phyloP scores from a whole-genome alignment of 2,888 invertebrate genomes.

The Dasypogon diadema region DNA sequence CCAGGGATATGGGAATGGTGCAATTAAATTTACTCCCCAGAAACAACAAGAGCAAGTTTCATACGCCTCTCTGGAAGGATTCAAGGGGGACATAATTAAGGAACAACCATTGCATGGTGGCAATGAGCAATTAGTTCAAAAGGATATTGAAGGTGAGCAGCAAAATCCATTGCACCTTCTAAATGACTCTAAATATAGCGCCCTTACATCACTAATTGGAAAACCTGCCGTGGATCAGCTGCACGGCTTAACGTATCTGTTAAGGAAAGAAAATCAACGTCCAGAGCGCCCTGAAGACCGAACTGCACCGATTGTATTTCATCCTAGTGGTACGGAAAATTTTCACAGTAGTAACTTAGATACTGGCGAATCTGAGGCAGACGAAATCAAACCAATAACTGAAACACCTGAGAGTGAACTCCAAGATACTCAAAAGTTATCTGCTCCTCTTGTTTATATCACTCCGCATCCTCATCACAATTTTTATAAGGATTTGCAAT shows the following conservation, averaged over 20 bases:
- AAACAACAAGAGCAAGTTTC: conserved; percentile 36
- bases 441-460: conserved; percentile 30
- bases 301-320: conserved; percentile 66
- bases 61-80: background rate
- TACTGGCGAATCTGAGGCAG: background rate
- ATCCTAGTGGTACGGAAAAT: conserved; percentile 56
- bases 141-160: background rate
- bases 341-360: background rate
- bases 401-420: conserved; percentile 37
- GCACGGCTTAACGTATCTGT: conserved; percentile 69
- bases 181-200: conserved; percentile 61
- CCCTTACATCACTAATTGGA: conserved; percentile 70
- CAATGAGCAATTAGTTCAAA: conserved; percentile 27
- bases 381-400: conserved; percentile 50
- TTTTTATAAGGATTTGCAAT: conserved; percentile 57
- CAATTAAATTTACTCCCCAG: background rate
- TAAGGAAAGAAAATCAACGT: conserved; percentile 64
- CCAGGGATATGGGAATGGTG: background rate
- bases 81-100: conserved; percentile 32
- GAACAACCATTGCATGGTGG: conserved; percentile 18
- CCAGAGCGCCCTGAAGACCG: conserved; percentile 62
- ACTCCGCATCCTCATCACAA: conserved; percentile 44
- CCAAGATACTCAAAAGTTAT: background rate
- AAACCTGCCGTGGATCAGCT: conserved; percentile 70
- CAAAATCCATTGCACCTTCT: background rate